A percentile compares a stretch with the other conserved stretches of the same genome.
Evolutionary conservation across 2,888 invertebrate species (phyloP).

Genomic region (Caradrina clavipalpis): DNA sequence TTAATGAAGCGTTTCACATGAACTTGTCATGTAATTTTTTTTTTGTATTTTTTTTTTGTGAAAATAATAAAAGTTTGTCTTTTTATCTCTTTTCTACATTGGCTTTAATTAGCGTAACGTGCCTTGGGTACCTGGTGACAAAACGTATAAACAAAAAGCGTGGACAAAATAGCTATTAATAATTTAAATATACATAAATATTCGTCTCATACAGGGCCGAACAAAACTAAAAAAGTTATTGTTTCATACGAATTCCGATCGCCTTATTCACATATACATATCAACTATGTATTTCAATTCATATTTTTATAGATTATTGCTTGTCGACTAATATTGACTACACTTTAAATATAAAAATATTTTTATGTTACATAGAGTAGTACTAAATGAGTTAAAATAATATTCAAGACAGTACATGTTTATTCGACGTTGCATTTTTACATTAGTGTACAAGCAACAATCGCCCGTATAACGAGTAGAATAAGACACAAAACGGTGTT

Average conservation of each 20-base stretch:
- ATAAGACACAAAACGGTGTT: slow-evolving; percentile 53
- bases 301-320: slow-evolving; percentile 40
- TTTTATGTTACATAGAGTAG: slow-evolving; percentile 38
- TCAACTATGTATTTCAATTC: slow-evolving; percentile 28
- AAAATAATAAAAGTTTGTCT: slow-evolving; percentile 22
- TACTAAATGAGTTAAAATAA: slow-evolving; percentile 43
- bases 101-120: slow-evolving; percentile 61
- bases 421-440: slow-evolving; percentile 34
- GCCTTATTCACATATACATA: slow-evolving; percentile 35
- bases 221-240: slow-evolving; percentile 43
- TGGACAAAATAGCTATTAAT: slow-evolving; percentile 45
- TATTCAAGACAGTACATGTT: slow-evolving; percentile 46
- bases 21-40: slow-evolving; percentile 15
- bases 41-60: slow-evolving; percentile 26
- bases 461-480: slow-evolving; percentile 44
- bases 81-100: slow-evolving; percentile 36
- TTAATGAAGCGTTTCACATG: slow-evolving; percentile 28
- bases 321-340: slow-evolving; percentile 49
- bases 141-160: slow-evolving; percentile 47
- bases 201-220: slow-evolving; percentile 23
- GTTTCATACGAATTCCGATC: slow-evolving; percentile 37
- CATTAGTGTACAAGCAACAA: slow-evolving; percentile 60
- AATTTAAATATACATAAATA: slow-evolving; percentile 51
- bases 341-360: slow-evolving; percentile 53
- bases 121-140: slow-evolving; percentile 65